These are phyloP conservation scores for Griposia aprilina DNA, from an alignment of 2,888 invertebrate species.

Conservation along the genomic window DNA sequence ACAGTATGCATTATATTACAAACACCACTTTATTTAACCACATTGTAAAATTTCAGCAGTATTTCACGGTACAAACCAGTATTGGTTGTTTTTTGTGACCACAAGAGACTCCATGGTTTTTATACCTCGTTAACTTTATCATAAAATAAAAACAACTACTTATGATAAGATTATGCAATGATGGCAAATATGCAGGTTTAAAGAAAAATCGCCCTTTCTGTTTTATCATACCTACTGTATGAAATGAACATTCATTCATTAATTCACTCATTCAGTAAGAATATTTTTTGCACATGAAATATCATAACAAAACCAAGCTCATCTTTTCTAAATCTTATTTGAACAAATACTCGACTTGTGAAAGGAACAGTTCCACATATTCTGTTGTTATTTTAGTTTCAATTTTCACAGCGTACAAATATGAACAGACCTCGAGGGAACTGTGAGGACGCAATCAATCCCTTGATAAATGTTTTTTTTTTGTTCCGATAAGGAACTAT, in stretches of 20 bases:
- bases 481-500: conserved; percentile 15
- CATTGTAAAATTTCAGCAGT: not conserved
- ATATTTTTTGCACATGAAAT: not conserved
- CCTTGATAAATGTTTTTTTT: conserved; percentile 53
- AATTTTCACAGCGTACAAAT: conserved; percentile 66
- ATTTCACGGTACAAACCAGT: conserved; percentile 6
- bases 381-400: conserved; percentile 65
- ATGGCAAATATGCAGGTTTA: too few species aligned
- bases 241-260: not conserved
- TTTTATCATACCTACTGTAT: not conserved
- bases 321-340: conserved; percentile 23
- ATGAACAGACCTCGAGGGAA: conserved; percentile 53
- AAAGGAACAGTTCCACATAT: conserved; percentile 32
- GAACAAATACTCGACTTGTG: conserved; percentile 50
- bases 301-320: not conserved
- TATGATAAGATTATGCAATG: too few species aligned
- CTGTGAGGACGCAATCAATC: conserved; percentile 53
- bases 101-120: not conserved
- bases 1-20: too few species aligned
- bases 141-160: not conserved
- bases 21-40: conserved; percentile 2
- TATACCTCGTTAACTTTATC: not conserved
- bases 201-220: not conserved
- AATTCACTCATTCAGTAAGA: not conserved
- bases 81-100: not conserved